Evolutionary conservation across 2,113 vertebrate species (phyloP), one percentile per base, ranked within the genome.

Genomic region (Rafetus swinhoei): DNA sequence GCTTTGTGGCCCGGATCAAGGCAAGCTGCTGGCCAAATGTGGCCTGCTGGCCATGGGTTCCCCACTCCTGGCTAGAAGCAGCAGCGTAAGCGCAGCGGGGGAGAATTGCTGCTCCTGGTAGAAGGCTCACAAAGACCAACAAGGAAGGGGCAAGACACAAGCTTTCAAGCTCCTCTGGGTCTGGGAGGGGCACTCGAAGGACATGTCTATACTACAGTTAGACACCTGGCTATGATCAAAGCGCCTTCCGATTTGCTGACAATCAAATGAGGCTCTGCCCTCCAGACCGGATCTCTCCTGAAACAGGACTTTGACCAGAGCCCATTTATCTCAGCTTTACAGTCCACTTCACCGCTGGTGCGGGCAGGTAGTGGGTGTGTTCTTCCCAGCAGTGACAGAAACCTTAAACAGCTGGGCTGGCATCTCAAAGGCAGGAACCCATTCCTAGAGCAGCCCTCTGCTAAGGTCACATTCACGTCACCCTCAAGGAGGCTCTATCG

Each of bases 261-360:
- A 5, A 45, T 45, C 39, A 45, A 85, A 0, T 1, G 32, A 16
- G 29, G 55, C 11, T 7, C 74, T 50, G 16, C 88, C 56, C 91
- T 56, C 2, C 22, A 18, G 72, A 88, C 80, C 80, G 72, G 0
- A 7, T 2, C 76, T 77, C 60, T 93, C 86, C 90, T 24, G 74
- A 88, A 39, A 60, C 5, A 0, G 85, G 69, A 81, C 22, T 82
- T 55, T 74, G 81, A 15, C 79, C 82, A 95, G 93, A 95, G 79
- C 27, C 95, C 94, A 94, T 11, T 85, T 22, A n/a, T 60, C n/a
- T 9, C 32, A 9, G 18, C 90, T 87, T 95, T 84, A 72, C 91
- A 39, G 81, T 18, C 7, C 50, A 52, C 89, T 39, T 9, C 85
- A 25, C 39, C 3, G 39, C 39, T 1, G 11, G 19, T 35, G 93